phyloP scores from a whole-genome alignment of 1,140 invertebrate genomes.

The Nomia melanderi region DNA sequence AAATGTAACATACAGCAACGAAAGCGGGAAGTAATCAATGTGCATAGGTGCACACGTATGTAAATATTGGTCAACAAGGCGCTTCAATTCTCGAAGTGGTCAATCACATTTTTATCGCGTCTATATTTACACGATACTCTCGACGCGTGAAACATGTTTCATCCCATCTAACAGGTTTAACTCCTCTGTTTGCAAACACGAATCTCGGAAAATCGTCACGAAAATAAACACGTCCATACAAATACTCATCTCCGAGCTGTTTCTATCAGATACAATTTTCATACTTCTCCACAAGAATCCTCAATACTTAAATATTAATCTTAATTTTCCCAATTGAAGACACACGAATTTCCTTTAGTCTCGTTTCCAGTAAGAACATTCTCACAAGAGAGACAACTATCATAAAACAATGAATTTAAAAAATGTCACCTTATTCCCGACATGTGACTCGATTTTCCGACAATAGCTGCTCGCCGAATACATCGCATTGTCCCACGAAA shows the following conservation, averaged over 20 bases:
- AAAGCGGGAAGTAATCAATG: not conserved
- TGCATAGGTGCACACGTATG: not conserved
- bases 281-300: not conserved
- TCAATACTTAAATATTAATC: too few relatives aligned
- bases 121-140: constrained; percentile 1
- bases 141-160: not conserved
- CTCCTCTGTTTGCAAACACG: not conserved
- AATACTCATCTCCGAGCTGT: not conserved
- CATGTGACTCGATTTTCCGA: too few relatives aligned
- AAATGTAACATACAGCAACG: not conserved
- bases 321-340: too few relatives aligned
- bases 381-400: too few relatives aligned
- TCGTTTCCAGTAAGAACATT: too few relatives aligned
- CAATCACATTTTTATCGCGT: not conserved
- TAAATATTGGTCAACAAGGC: not conserved
- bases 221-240: not conserved
- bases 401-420: too few relatives aligned
- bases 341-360: too few relatives aligned
- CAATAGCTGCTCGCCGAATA: too few relatives aligned
- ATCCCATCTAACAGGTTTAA: not conserved
- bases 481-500: not conserved
- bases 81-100: not conserved
- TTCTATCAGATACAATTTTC: not conserved
- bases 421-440: too few relatives aligned
- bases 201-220: not conserved